A percentile compares a stretch with the other conserved stretches of the same genome.
Conservation (phyloP, 2,888 invertebrate species). For the Aquatica leii region DNA sequence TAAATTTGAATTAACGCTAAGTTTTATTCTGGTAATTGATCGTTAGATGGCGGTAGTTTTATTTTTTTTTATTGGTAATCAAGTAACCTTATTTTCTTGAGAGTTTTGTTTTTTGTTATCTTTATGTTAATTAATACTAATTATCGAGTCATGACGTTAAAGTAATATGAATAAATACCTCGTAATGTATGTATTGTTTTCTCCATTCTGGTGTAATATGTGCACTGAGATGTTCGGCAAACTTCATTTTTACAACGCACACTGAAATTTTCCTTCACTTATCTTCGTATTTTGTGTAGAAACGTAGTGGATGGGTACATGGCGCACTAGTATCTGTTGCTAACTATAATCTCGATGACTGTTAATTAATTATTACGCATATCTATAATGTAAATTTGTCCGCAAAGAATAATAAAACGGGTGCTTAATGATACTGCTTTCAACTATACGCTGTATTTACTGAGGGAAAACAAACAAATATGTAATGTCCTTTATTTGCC, state of each 20-base stretch:
- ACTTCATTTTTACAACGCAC: constrained; percentile 73
- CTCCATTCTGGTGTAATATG: constrained; percentile 95
- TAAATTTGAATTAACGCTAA: constrained; percentile 8
- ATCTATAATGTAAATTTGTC: constrained; percentile 21
- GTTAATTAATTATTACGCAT: constrained; percentile 26
- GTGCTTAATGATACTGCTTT: constrained; percentile 13
- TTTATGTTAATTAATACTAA: no score
- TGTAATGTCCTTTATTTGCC: constrained; percentile 9
- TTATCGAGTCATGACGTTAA: no score
- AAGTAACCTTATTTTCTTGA: neutral
- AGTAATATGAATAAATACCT: no score
- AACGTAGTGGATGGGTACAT: constrained; percentile 7
- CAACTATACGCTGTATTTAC: constrained; percentile 15
- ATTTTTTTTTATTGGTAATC: neutral
- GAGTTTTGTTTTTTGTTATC: neutral
- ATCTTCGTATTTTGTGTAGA: no score
- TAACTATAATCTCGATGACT: constrained; percentile 23
- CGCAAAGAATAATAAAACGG: constrained; percentile 10
- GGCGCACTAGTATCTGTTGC: constrained; percentile 22
- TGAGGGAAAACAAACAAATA: constrained; percentile 29
- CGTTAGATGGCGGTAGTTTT: constrained; percentile 13
- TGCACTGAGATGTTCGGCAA: constrained; percentile 86
- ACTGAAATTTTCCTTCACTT: neutral
- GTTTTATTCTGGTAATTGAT: neutral
- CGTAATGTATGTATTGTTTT: constrained; percentile 83